Evolutionary conservation across 2,797 vertebrate species (phyloP).

Genomic region (Cacajao melanocephalus): DNA sequence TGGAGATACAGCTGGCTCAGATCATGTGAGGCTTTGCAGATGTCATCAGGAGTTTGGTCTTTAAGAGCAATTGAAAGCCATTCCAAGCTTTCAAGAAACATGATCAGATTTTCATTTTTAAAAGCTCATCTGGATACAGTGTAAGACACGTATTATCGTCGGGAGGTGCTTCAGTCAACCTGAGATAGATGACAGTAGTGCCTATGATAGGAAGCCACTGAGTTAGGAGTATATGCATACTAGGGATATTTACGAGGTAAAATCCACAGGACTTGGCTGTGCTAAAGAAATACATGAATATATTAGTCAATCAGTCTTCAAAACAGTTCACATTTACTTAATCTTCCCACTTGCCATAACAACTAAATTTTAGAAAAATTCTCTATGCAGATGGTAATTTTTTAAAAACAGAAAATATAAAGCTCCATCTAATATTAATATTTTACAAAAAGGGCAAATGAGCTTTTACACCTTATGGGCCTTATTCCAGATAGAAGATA

Average conservation of each 20-base stretch:
- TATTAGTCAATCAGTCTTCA: neutral
- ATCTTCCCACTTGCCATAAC: neutral
- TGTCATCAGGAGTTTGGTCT: neutral
- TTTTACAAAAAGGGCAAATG: neutral
- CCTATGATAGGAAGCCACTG: accelerated
- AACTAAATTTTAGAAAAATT: slow-evolving; percentile 36
- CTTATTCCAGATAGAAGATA: neutral
- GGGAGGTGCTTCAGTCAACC: neutral
- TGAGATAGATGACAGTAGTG: neutral
- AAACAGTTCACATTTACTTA: neutral
- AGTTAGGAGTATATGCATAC: accelerated
- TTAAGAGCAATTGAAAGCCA: neutral
- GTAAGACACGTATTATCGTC: neutral
- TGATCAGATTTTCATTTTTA: neutral
- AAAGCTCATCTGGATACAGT: neutral
- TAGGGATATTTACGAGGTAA: neutral
- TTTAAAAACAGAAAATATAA: neutral
- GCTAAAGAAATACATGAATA: neutral
- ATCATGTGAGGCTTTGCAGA: neutral
- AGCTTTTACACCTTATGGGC: neutral
- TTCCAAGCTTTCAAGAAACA: neutral
- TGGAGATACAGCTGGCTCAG: neutral
- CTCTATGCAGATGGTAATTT: neutral
- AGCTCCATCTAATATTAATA: neutral
- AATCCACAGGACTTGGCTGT: neutral